phyloP scores from a whole-genome alignment of 2,113 vertebrate genomes.

The Hypomesus transpacificus region DNA sequence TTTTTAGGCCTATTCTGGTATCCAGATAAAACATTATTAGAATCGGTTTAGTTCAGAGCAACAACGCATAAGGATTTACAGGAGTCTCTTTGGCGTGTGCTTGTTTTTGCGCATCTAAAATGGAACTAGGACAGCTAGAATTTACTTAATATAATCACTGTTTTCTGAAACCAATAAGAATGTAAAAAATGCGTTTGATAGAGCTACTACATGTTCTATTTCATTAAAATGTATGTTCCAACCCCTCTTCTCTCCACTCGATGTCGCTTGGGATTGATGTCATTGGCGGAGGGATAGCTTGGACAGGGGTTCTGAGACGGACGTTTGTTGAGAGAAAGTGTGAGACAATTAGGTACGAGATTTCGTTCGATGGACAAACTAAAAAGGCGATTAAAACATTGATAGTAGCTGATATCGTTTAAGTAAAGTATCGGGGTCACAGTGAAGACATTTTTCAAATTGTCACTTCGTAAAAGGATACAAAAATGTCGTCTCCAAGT shows the following conservation, averaged over 20 bases:
- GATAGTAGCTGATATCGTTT: constrained; percentile 30
- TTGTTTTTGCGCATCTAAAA: not conserved
- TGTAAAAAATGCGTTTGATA: not conserved
- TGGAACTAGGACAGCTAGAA: constrained; percentile 26
- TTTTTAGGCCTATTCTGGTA: too few relatives aligned
- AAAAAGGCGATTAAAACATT: constrained; percentile 41
- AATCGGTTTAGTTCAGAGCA: too few relatives aligned
- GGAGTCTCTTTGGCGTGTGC: too few relatives aligned
- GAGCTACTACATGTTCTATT: not conserved
- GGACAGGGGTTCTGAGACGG: constrained; percentile 43
- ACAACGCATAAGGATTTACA: too few relatives aligned
- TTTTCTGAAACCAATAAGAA: not conserved
- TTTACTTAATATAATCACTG: not conserved
- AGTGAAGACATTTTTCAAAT: not conserved
- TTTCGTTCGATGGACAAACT: constrained; percentile 46
- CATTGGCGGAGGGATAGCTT: constrained; percentile 50
- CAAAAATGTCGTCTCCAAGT: constrained; percentile 81
- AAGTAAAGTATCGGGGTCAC: constrained; percentile 34
- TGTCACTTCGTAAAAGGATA: constrained; percentile 22
- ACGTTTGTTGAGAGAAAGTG: constrained; percentile 36
- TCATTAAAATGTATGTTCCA: too few relatives aligned
- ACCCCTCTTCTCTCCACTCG: constrained; percentile 51
- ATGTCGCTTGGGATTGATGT: constrained; percentile 53
- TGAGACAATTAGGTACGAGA: constrained; percentile 48
- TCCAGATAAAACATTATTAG: too few relatives aligned